Conservation (phyloP, 1,140 invertebrate genomes). For the Cylas formicarius region DNA sequence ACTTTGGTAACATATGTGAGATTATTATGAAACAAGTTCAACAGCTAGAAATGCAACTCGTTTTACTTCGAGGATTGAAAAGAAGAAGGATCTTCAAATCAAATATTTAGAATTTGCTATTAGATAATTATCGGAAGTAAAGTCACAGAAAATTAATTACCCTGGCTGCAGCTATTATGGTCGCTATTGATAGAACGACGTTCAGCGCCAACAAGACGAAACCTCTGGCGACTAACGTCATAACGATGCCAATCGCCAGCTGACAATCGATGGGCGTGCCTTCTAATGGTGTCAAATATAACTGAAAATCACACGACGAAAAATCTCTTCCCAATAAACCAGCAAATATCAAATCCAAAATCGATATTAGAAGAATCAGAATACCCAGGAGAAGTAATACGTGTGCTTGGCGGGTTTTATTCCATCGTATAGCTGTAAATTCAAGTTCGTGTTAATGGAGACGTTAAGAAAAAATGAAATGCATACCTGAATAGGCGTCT, state of each 20-base stretch:
- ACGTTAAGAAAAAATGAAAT: not conserved
- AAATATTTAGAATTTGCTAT: too few species aligned
- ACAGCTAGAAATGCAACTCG: too few species aligned
- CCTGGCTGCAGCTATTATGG: slow-evolving; percentile 5
- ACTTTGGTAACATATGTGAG: too few species aligned
- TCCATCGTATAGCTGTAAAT: slow-evolving; percentile 16
- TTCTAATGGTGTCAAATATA: not conserved
- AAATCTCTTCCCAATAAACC: slow-evolving; percentile 19
- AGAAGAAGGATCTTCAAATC: not conserved
- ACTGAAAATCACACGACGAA: slow-evolving; percentile 12
- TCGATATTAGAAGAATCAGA: slow-evolving; percentile 5
- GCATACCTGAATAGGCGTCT: slow-evolving; percentile 8
- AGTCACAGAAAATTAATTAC: too few species aligned
- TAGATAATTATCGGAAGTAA: too few species aligned
- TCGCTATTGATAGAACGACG: slow-evolving; percentile 11
- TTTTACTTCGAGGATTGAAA: too few species aligned
- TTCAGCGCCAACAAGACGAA: slow-evolving; percentile 23
- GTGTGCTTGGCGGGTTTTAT: slow-evolving; percentile 13
- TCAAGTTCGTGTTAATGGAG: not conserved
- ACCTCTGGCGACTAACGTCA: slow-evolving; percentile 23
- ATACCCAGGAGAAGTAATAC: slow-evolving; percentile 10
- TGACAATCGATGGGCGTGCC: slow-evolving; percentile 12
- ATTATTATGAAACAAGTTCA: too few species aligned
- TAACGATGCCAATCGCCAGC: slow-evolving; percentile 18
- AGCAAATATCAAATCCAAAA: slow-evolving; percentile 20